Evolutionary conservation across 64 coral and sea anemone genomes (phyloP).

Genomic region (Stichodactyla helianthus): DNA sequence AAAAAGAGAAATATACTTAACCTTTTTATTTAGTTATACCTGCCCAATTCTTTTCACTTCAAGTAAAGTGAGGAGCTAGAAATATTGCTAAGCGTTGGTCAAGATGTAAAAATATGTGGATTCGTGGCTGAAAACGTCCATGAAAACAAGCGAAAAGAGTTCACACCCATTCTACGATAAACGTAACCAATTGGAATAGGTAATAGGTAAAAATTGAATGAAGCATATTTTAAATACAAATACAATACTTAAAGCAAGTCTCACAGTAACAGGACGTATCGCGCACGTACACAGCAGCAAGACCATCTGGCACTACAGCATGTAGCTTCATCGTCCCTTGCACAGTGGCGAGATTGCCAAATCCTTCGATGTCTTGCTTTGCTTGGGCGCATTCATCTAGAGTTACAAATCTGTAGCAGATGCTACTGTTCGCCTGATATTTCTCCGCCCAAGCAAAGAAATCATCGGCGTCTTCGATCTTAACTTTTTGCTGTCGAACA

Average conservation of each 20-base stretch:
- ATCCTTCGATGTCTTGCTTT: neutral
- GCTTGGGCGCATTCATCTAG: constrained; percentile 3
- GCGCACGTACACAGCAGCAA: neutral
- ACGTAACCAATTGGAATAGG: no score
- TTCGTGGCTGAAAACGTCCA: no score
- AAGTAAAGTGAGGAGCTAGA: no score
- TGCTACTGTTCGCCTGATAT: neutral
- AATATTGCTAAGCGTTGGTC: no score
- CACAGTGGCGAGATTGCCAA: neutral
- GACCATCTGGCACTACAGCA: neutral
- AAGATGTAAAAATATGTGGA: no score
- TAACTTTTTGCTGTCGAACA: neutral
- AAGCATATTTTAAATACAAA: no score
- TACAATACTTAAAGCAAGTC: neutral
- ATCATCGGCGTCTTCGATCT: constrained; percentile 1
- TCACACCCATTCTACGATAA: no score
- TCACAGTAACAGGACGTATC: constrained; percentile 15
- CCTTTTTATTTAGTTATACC: no score
- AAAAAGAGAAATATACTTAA: no score
- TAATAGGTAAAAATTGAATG: no score
- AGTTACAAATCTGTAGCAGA: neutral
- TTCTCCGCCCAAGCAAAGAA: constrained; percentile 20
- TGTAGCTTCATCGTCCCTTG: constrained; percentile 3
- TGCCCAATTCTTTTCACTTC: no score
- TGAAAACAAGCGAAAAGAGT: no score